A percentile compares a stretch with the other conserved stretches of the same genome.
Evolutionary conservation across 1,140 invertebrate genomes (phyloP).

Genomic region (Conopomorpha cramerella): DNA sequence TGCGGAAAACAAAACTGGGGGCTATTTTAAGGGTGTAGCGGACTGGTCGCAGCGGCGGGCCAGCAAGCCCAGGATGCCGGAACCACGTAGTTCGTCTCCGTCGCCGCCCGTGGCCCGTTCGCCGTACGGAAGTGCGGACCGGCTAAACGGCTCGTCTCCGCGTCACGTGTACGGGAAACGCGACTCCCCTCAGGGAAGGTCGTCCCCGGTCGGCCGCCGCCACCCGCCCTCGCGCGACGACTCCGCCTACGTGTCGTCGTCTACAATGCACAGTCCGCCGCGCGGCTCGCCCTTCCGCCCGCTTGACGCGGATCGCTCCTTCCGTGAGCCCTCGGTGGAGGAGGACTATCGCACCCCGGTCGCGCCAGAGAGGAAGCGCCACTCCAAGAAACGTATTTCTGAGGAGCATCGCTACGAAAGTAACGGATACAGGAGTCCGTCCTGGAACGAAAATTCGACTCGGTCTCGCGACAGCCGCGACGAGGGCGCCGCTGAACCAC

Average conservation of each 20-base stretch:
- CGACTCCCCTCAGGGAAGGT: slow-evolving; percentile 43
- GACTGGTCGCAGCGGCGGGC: slow-evolving; percentile 76
- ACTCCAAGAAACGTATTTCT: slow-evolving; percentile 42
- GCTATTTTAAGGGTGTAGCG: slow-evolving; percentile 73
- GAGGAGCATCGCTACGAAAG: slow-evolving; percentile 59
- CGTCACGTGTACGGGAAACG: slow-evolving; percentile 47
- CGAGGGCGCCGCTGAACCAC: slow-evolving; percentile 61
- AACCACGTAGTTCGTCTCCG: slow-evolving; percentile 43
- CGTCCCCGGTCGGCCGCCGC: slow-evolving; percentile 46
- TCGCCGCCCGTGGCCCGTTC: slow-evolving; percentile 52
- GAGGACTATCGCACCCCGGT: slow-evolving; percentile 56
- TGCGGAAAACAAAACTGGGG: slow-evolving; percentile 39
- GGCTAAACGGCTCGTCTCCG: slow-evolving; percentile 50
- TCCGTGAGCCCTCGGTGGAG: slow-evolving; percentile 44
- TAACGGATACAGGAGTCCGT: slow-evolving; percentile 59
- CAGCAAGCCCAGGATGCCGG: slow-evolving; percentile 46
- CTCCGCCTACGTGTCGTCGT: slow-evolving; percentile 61
- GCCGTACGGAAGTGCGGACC: slow-evolving; percentile 51
- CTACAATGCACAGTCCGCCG: slow-evolving; percentile 56
- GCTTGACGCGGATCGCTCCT: slow-evolving; percentile 39
- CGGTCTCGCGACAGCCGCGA: slow-evolving; percentile 51
- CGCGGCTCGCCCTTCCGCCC: slow-evolving; percentile 53
- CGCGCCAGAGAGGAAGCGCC: slow-evolving; percentile 65
- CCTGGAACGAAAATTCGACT: slow-evolving; percentile 51
- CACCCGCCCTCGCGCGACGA: slow-evolving; percentile 56